Percentiles rank a stretch among this genome's conserved stretches.
Conservation (phyloP, 2,797 vertebrate species). For the Xiphophorus birchmanni region DNA sequence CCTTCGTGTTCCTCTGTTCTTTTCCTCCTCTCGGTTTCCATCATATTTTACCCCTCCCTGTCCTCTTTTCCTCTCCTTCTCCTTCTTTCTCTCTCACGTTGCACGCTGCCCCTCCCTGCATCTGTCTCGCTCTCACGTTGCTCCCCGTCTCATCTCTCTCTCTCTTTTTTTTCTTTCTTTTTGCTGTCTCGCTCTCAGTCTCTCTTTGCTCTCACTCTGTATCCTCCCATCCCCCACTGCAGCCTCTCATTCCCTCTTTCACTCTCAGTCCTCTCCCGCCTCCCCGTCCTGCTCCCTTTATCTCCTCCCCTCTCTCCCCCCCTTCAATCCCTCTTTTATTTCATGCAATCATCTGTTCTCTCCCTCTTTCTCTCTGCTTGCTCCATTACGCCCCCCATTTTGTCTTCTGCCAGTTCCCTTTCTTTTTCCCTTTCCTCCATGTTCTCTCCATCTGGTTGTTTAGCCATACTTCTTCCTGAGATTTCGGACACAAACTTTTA, state of each 20-base stretch:
- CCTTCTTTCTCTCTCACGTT: conserved; percentile 38
- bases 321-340: conserved; percentile 78
- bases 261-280: conserved; percentile 62
- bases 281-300: conserved; percentile 63
- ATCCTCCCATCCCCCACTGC: conserved; percentile 71
- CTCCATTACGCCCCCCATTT: conserved; percentile 78
- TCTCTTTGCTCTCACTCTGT: conserved; percentile 49
- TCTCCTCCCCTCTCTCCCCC: conserved; percentile 70
- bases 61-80: conserved; percentile 29
- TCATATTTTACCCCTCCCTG: conserved; percentile 57
- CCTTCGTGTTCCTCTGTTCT: conserved; percentile 42
- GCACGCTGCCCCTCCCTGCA: conserved; percentile 34
- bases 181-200: conserved; percentile 20
- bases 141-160: conserved; percentile 33
- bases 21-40: conserved; percentile 54
- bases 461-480: conserved; percentile 50
- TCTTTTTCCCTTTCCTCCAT: conserved; percentile 66
- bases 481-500: conserved; percentile 71
- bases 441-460: conserved; percentile 77
- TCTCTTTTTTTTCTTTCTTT: conserved; percentile 19
- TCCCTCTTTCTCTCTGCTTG: conserved; percentile 65
- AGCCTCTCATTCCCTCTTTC: conserved; percentile 57
- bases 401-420: conserved; percentile 73
- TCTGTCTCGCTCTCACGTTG: conserved; percentile 39
- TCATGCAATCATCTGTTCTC: conserved; percentile 77